These are phyloP conservation scores for Hemibagrus guttatus DNA, from an alignment of 2,797 vertebrate species.

Conservation along the genomic window DNA sequence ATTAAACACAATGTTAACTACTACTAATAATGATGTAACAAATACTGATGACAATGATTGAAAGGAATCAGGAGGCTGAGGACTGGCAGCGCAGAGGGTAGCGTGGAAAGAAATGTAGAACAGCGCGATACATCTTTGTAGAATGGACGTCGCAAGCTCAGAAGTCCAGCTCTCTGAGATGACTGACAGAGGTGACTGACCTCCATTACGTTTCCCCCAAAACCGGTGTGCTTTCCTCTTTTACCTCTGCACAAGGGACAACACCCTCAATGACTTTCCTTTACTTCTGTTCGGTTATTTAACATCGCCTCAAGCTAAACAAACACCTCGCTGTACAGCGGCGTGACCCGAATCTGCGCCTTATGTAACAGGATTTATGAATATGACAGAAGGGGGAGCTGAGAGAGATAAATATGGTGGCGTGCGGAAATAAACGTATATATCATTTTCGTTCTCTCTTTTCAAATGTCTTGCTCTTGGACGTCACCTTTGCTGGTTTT, in stretches of 20 bases:
- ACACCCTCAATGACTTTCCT: background rate
- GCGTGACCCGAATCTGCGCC: conserved; percentile 10
- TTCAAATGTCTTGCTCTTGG: background rate
- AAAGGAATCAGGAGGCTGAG: background rate
- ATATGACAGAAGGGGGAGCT: conserved; percentile 22
- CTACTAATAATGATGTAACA: background rate
- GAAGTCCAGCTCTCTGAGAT: background rate
- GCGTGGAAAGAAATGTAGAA: background rate
- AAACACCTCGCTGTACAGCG: conserved; percentile 19
- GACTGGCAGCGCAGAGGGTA: background rate
- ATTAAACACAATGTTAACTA: background rate
- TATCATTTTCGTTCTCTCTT: background rate
- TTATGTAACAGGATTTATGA: conserved; percentile 41
- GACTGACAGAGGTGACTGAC: conserved; percentile 33
- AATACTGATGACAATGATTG: background rate
- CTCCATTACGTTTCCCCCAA: conserved; percentile 25
- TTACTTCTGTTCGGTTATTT: conserved; percentile 7
- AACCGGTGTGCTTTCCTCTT: background rate
- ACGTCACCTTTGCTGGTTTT: background rate
- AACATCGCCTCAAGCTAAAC: conserved; percentile 25
- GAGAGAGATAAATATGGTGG: conserved; percentile 52
- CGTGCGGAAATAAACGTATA: conserved; percentile 25
- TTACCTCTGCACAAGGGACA: conserved; percentile 8
- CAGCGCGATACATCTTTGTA: background rate
- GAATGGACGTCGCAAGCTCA: background rate